Conservation (phyloP, 2,888 invertebrate genomes). For the Salpingus planirostris region DNA sequence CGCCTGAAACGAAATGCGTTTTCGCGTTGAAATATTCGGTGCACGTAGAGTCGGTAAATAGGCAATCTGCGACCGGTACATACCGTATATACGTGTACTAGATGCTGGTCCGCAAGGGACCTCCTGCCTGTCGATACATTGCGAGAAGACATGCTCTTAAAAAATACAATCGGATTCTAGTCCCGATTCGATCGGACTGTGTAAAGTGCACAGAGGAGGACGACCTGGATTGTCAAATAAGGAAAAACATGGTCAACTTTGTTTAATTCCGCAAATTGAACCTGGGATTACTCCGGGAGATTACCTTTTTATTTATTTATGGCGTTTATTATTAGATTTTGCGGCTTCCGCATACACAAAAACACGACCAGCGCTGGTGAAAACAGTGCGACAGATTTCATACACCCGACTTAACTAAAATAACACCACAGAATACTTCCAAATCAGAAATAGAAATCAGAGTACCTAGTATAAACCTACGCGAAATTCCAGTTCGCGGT, state of each 20-base stretch:
- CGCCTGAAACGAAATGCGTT: too few relatives aligned
- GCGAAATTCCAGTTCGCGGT: too few relatives aligned
- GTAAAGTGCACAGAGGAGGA: neutral
- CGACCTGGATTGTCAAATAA: constrained; percentile 6
- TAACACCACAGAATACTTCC: too few relatives aligned
- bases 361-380: too few relatives aligned
- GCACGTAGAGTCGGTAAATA: constrained; percentile 20
- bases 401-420: too few relatives aligned
- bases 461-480: too few relatives aligned
- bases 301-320: constrained; percentile 14
- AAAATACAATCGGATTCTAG: constrained; percentile 2
- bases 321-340: constrained; percentile 11
- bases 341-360: too few relatives aligned
- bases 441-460: too few relatives aligned
- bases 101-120: neutral
- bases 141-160: neutral
- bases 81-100: neutral
- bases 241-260: constrained; percentile 11
- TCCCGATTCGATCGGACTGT: too few relatives aligned
- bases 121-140: neutral
- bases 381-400: too few relatives aligned
- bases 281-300: constrained; percentile 14
- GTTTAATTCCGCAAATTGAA: constrained; percentile 14
- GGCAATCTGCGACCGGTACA: constrained; percentile 20
- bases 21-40: constrained; percentile 16